These are phyloP conservation scores for Bombycilla garrulus DNA, from an alignment of 2,113 vertebrate genomes.

Conservation along the genomic window DNA sequence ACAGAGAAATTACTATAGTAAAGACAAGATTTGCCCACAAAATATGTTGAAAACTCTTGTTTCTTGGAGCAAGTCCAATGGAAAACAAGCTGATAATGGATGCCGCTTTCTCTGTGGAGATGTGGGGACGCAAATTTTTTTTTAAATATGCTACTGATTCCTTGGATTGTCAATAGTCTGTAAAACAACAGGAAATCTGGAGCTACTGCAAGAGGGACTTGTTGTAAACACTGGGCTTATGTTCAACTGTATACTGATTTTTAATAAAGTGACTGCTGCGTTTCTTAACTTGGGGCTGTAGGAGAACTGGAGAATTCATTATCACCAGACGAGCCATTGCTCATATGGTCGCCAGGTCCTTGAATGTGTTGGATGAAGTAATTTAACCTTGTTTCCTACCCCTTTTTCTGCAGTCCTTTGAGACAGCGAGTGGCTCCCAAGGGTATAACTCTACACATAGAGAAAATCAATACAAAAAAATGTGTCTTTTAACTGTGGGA, in stretches of 20 bases:
- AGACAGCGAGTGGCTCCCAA: background rate
- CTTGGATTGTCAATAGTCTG: background rate
- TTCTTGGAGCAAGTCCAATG: background rate
- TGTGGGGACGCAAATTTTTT: background rate
- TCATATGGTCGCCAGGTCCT: fast-evolving
- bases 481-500: background rate
- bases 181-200: background rate
- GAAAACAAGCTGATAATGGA: background rate
- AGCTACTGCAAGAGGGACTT: background rate
- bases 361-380: background rate
- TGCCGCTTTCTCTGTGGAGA: slow-evolving; percentile 4
- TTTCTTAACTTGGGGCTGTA: slow-evolving; percentile 13
- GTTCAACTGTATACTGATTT: slow-evolving; percentile 23
- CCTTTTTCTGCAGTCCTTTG: background rate
- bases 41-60: background rate
- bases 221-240: slow-evolving; percentile 49
- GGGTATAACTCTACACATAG: background rate
- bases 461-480: background rate
- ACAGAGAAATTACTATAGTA: background rate
- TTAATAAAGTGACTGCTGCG: slow-evolving; percentile 33
- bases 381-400: background rate
- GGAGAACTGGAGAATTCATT: background rate
- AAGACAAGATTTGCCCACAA: background rate
- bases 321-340: background rate
- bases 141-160: slow-evolving; percentile 49